Evolutionary conservation across 2,113 vertebrate species (phyloP).

Genomic region (Amazona vittata): DNA sequence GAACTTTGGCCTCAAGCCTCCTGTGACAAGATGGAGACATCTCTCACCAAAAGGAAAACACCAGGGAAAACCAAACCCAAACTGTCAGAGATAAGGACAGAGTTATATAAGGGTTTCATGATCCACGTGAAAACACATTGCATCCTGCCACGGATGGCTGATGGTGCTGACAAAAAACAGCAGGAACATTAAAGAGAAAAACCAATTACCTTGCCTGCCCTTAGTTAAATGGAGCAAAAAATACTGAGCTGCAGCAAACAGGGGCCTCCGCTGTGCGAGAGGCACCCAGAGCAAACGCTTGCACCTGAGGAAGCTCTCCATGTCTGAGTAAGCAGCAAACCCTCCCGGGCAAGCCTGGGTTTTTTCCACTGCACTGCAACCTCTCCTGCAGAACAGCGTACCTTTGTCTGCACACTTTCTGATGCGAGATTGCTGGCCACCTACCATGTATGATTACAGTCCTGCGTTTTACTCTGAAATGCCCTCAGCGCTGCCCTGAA

Average conservation of each 20-base stretch:
- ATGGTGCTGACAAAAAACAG: background rate
- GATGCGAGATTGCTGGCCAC: background rate
- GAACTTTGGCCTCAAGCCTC: background rate
- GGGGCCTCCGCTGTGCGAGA: background rate
- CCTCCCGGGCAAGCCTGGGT: background rate
- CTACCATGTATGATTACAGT: rapidly evolving
- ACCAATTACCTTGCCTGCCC: background rate
- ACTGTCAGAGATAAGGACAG: rapidly evolving
- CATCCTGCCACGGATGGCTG: background rate
- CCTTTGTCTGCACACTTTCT: background rate
- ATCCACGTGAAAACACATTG: background rate
- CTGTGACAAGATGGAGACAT: background rate
- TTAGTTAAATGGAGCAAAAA: constrained; percentile 38
- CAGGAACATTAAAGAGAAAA: background rate
- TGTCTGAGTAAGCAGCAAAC: background rate
- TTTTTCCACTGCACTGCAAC: background rate
- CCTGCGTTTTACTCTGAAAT: rapidly evolving
- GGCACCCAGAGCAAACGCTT: background rate
- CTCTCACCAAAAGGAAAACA: background rate
- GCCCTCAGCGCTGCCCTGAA: background rate
- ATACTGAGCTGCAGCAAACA: background rate
- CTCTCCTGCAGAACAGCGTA: background rate
- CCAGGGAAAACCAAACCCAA: background rate
- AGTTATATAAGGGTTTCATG: background rate
- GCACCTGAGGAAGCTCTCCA: background rate